These are phyloP conservation scores for Hyla sarda DNA, from an alignment of 2,113 vertebrate species.

Conservation along the genomic window DNA sequence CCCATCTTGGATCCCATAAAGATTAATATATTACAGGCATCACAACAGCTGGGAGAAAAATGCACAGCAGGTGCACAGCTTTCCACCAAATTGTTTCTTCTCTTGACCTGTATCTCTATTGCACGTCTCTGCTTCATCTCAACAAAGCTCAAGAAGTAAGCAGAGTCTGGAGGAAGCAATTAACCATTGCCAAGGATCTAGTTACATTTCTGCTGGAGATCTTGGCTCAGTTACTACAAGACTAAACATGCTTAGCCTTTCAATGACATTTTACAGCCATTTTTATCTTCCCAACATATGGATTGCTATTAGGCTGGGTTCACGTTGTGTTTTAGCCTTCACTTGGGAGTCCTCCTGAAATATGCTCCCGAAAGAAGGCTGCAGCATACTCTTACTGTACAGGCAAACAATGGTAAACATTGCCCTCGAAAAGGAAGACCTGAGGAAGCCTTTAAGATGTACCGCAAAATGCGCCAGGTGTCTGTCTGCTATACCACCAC, in stretches of 20 bases:
- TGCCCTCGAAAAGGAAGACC: too few relatives aligned
- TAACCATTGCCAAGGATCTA: neutral
- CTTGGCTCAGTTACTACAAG: neutral
- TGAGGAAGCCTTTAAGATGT: too few relatives aligned
- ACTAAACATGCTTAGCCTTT: neutral
- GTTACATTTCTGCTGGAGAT: neutral
- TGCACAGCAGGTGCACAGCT: constrained; percentile 23
- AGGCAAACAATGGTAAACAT: too few relatives aligned
- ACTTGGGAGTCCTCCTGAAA: too few relatives aligned
- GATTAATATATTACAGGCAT: constrained; percentile 4
- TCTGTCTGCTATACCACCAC: too few relatives aligned
- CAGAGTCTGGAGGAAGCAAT: neutral
- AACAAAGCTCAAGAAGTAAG: neutral
- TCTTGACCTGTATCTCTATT: neutral
- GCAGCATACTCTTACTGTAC: too few relatives aligned
- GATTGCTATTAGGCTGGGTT: too few relatives aligned
- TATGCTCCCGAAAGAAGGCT: too few relatives aligned
- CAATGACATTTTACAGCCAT: neutral
- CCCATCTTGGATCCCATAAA: neutral
- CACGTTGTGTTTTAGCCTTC: too few relatives aligned
- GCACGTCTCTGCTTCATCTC: neutral
- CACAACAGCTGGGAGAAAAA: constrained; percentile 12
- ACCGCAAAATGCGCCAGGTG: too few relatives aligned
- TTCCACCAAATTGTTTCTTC: constrained; percentile 28
- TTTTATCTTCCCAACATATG: neutral